These are phyloP conservation scores for Grallaria varia DNA, from an alignment of 2,113 vertebrate genomes.

Conservation along the genomic window DNA sequence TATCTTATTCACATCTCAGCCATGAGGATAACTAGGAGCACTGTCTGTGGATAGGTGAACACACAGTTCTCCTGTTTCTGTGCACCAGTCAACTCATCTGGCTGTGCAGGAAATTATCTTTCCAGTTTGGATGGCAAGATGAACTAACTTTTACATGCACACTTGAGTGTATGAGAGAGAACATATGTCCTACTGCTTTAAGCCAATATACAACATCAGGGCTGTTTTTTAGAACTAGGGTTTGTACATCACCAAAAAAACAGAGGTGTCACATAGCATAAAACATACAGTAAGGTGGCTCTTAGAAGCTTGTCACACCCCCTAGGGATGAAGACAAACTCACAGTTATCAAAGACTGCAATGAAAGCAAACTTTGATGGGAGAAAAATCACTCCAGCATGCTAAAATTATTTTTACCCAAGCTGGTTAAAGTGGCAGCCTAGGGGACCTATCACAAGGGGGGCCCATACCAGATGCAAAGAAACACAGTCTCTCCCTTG, in stretches of 20 bases:
- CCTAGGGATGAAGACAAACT: conserved; percentile 13
- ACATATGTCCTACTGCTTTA: neutral
- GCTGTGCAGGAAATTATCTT: neutral
- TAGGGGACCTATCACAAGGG: neutral
- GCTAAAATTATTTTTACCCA: neutral
- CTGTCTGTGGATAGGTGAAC: neutral
- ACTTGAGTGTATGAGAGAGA: neutral
- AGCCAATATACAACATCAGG: neutral
- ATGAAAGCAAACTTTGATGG: conserved; percentile 33
- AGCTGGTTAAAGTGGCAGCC: neutral
- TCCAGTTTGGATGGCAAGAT: neutral
- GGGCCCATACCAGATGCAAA: neutral
- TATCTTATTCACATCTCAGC: neutral
- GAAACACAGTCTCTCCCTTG: neutral
- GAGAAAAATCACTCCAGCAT: conserved; percentile 25
- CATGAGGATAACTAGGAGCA: neutral
- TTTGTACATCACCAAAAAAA: neutral
- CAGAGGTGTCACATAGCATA: neutral
- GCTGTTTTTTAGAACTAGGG: neutral
- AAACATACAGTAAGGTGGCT: conserved; percentile 16
- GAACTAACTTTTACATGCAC: neutral
- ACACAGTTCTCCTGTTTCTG: neutral
- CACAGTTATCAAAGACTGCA: conserved; percentile 40
- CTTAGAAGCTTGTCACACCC: neutral
- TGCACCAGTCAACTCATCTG: neutral